These are phyloP conservation scores for Mungos mungo DNA, from an alignment of 2,113 vertebrate genomes.

Conservation along the genomic window DNA sequence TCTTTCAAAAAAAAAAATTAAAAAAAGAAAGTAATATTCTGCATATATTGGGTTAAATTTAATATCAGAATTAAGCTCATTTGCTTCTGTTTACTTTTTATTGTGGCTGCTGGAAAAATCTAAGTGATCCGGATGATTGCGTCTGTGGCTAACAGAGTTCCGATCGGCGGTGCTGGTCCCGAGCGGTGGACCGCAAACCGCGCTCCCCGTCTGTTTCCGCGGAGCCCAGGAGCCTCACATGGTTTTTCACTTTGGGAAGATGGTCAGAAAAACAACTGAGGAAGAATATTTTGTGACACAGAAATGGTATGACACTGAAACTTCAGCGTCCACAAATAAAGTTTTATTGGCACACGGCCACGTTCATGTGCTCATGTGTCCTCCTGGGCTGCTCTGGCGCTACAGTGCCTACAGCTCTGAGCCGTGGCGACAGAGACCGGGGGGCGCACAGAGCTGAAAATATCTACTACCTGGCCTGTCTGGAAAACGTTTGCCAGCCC, in stretches of 20 bases:
- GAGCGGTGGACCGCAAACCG: background rate
- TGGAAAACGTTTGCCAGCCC: background rate
- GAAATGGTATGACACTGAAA: background rate
- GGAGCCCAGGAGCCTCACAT: accelerated
- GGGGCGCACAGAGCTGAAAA: background rate
- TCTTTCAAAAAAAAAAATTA: too few species aligned
- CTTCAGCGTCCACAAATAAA: background rate
- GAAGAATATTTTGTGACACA: background rate
- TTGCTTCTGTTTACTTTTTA: background rate
- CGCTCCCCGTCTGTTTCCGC: accelerated
- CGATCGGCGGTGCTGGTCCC: accelerated
- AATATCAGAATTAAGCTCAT: background rate
- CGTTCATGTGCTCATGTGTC: accelerated
- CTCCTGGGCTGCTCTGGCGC: accelerated
- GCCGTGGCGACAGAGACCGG: background rate
- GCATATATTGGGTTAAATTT: background rate
- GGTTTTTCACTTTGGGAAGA: too few species aligned
- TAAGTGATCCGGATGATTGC: background rate
- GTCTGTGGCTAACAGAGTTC: background rate
- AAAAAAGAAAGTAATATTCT: background rate
- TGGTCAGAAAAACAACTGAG: too few species aligned
- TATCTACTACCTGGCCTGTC: background rate
- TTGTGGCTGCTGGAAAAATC: background rate
- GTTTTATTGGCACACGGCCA: background rate
- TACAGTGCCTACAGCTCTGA: background rate